Conservation (phyloP, 1,140 invertebrate species). For the Macrosteles quadrilineatus region DNA sequence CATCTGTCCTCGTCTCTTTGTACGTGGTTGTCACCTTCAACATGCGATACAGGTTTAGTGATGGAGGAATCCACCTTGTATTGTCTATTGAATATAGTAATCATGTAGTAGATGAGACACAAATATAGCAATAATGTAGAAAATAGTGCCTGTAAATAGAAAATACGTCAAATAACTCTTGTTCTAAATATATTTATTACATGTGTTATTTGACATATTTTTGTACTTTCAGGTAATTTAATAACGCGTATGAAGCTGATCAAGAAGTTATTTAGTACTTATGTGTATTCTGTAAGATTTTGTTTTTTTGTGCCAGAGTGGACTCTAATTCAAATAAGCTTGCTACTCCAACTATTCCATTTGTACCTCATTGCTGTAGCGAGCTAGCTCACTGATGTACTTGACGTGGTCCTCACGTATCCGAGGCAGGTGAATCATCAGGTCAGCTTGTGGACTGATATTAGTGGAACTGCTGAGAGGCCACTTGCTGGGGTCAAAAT, state of each 20-base stretch:
- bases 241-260: no score
- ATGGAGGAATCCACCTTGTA: no score
- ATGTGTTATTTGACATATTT: no score
- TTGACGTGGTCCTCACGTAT: slow-evolving; percentile 97
- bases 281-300: no score
- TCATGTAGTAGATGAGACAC: neutral
- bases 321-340: neutral
- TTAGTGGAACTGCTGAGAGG: slow-evolving; percentile 79
- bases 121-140: slow-evolving; percentile 25
- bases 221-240: no score
- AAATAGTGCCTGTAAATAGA: no score
- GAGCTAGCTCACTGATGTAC: slow-evolving; percentile 94
- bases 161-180: no score
- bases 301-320: neutral
- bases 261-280: no score
- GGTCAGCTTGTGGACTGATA: slow-evolving; percentile 90
- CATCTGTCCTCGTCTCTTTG: slow-evolving; percentile 89
- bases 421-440: slow-evolving; percentile 93
- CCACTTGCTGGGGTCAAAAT: slow-evolving; percentile 93
- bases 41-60: no score
- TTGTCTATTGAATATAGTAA: no score
- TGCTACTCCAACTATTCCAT: neutral
- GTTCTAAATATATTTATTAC: no score
- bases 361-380: slow-evolving; percentile 88
- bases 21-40: slow-evolving; percentile 76